Evolutionary conservation across 2,113 vertebrate species (phyloP).

Genomic region (Gymnobelideus leadbeateri): DNA sequence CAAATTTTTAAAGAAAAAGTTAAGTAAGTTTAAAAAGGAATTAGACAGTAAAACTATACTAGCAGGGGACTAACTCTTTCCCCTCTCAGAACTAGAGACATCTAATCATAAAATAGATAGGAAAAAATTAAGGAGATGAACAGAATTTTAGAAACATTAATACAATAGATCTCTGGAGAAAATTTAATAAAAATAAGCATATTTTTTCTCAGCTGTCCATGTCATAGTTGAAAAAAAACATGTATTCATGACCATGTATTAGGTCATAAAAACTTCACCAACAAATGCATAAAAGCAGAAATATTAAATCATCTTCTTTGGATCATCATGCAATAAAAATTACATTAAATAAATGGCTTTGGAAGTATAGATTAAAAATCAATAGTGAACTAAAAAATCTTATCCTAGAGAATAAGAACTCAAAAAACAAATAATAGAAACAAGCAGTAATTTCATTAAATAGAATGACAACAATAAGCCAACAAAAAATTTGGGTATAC

Average conservation of each 20-base stretch:
- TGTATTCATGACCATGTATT: background rate
- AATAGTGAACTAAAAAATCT: background rate
- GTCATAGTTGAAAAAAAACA: background rate
- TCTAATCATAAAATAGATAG: background rate
- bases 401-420: background rate
- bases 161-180: no score
- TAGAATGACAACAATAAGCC: background rate
- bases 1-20: background rate
- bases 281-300: background rate
- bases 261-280: background rate
- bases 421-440: background rate
- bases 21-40: background rate
- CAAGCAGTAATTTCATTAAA: background rate
- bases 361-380: background rate
- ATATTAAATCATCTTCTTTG: background rate
- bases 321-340: background rate
- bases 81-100: background rate
- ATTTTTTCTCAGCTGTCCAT: background rate
- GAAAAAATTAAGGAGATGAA: background rate
- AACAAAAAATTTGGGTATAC: background rate
- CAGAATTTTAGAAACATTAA: background rate
- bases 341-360: background rate
- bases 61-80: background rate
- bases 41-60: background rate
- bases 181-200: background rate